These are phyloP conservation scores for Noctua janthe DNA, from an alignment of 2,888 invertebrate species.

Conservation along the genomic window DNA sequence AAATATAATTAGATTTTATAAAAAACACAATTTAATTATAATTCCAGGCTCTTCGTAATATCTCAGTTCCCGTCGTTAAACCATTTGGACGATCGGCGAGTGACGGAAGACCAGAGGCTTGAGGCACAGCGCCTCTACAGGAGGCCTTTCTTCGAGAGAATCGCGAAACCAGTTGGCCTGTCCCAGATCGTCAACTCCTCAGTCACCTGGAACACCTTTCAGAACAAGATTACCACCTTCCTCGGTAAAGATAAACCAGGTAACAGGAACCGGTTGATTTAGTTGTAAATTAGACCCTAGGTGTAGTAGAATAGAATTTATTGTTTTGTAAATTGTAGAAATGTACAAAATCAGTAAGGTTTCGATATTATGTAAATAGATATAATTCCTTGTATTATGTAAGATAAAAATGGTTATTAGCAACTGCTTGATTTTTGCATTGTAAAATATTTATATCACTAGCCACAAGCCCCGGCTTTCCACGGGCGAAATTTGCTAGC, in stretches of 20 bases:
- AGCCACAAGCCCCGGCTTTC: not conserved
- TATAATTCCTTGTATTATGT: constrained; percentile 3
- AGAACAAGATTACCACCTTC: constrained; percentile 76
- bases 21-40: not conserved
- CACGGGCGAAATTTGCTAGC: not conserved
- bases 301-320: constrained; percentile 6
- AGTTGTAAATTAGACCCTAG: constrained; percentile 38
- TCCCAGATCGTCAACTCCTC: constrained; percentile 79
- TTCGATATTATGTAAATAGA: constrained; percentile 8
- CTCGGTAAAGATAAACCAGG: constrained; percentile 74
- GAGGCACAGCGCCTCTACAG: constrained; percentile 92
- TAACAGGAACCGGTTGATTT: constrained; percentile 78
- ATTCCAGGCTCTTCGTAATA: constrained; percentile 93
- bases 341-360: constrained; percentile 4
- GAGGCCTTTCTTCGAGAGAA: constrained; percentile 90
- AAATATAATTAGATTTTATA: not conserved
- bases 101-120: constrained; percentile 92
- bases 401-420: not conserved
- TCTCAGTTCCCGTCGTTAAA: constrained; percentile 92
- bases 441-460: not conserved
- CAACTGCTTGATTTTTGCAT: constrained; percentile 18
- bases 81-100: constrained; percentile 93
- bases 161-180: constrained; percentile 78
- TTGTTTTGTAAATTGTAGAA: constrained; percentile 3
- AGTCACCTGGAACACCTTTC: constrained; percentile 79